Evolutionary conservation across 2,113 vertebrate species (phyloP), one percentile per base, ranked within the genome.

Genomic region (Diphyllodes magnificus): DNA sequence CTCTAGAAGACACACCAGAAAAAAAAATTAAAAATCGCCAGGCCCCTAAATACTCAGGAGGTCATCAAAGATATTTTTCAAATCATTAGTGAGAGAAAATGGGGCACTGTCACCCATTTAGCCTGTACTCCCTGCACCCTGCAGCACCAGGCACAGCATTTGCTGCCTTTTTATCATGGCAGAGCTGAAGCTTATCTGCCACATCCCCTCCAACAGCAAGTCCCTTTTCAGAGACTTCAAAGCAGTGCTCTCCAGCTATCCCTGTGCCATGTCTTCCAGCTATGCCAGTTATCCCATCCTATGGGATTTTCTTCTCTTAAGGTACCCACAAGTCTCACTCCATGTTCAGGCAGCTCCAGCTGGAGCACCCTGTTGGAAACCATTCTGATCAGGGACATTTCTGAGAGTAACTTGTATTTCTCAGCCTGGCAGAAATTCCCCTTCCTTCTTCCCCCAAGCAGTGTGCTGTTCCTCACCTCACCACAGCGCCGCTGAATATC

Each of bases 401-500:
- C 23, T 61, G 56, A 77, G 44, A 76, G 33, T 30, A 53, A 78
- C 27, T 22, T 47, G 35, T 13, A 78, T 53, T 86, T 88, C 85
- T 69, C 31, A 86, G 54, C 24, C 79, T 60, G 39, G 35, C 28
- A 89, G 69, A 79, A 77, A 70, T 6, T 54, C 51, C 65, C 40
- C 54, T 84, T 22, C 42, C 69, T 83, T 91, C 31, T 81, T 37
- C 76, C 83, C 75, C 59, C 80, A 96, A 19, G 9, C 50, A 77
- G 54, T 19, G 39, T 33, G 59, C 11, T 68, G 35, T 49, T 94
- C 94, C 97, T 98, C 97, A 99, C 99, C 99, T 98, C 93, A 99
- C 99, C 70, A 99, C 99, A 47, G 99, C 99, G 12, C 99, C 99
- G 44, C 99, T 99, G 98, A 99, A 99, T 98, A 99, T 98, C 78